phyloP scores from a whole-genome alignment of 2,888 invertebrate genomes.

The Parnassius apollo region DNA sequence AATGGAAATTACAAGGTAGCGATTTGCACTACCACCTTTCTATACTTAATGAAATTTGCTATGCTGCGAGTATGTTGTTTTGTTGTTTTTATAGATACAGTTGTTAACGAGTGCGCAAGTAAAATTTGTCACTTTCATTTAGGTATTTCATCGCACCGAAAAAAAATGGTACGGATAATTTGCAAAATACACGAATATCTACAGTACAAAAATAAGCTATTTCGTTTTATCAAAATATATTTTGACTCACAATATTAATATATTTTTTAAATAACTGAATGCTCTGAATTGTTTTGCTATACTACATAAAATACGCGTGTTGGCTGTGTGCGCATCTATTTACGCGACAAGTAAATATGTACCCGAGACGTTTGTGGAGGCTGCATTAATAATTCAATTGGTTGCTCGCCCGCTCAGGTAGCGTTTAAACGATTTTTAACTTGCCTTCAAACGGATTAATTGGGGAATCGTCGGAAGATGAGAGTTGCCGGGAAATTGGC shows the following conservation, averaged over 20 bases:
- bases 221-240: no score
- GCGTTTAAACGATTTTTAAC: constrained; percentile 80
- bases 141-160: no score
- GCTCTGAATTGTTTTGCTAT: constrained; percentile 39
- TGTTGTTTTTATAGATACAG: no score
- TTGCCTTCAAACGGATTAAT: constrained; percentile 75
- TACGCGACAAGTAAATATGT: constrained; percentile 80
- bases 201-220: no score
- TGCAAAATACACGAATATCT: no score
- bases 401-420: constrained; percentile 68
- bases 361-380: constrained; percentile 78
- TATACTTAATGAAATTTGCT: no score
- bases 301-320: constrained; percentile 73
- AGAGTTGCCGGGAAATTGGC: constrained; percentile 30
- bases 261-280: constrained; percentile 2
- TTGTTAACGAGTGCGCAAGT: no score
- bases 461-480: constrained; percentile 41
- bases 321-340: constrained; percentile 81
- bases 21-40: no score
- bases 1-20: no score
- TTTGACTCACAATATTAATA: not conserved
- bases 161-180: no score
- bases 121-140: no score
- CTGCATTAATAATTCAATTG: constrained; percentile 81
- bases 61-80: no score